A percentile compares a stretch with the other conserved stretches of the same genome.
Conservation (phyloP, 2,113 vertebrate species). For the Tursiops truncatus region DNA sequence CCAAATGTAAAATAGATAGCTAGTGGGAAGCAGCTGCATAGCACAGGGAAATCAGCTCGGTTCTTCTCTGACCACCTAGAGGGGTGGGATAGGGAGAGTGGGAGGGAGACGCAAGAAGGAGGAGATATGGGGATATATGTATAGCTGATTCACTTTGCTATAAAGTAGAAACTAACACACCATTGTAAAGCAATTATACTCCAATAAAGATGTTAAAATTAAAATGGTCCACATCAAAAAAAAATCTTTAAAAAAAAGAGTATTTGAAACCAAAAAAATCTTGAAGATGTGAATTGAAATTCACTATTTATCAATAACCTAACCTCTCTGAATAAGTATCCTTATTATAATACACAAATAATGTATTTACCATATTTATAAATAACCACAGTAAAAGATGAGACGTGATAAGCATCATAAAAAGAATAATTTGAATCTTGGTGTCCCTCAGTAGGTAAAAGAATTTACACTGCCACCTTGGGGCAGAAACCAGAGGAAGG, state of each 20-base stretch:
- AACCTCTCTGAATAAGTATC: background rate
- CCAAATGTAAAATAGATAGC: no score
- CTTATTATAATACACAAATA: background rate
- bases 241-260: background rate
- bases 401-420: background rate
- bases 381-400: background rate
- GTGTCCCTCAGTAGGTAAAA: background rate
- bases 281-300: background rate
- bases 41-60: no score
- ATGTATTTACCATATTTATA: background rate
- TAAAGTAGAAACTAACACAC: no score
- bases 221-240: no score
- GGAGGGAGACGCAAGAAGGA: no score
- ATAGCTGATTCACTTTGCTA: no score
- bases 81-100: no score
- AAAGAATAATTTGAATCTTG: slow-evolving; percentile 29
- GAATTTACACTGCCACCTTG: background rate
- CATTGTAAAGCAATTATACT: no score
- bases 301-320: background rate
- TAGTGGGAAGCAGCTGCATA: no score
- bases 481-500: background rate
- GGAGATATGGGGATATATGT: no score
- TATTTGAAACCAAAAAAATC: background rate
- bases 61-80: no score
- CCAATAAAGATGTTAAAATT: no score